phyloP scores from a whole-genome alignment of 2,113 vertebrate genomes.

The Tichodroma muraria region DNA sequence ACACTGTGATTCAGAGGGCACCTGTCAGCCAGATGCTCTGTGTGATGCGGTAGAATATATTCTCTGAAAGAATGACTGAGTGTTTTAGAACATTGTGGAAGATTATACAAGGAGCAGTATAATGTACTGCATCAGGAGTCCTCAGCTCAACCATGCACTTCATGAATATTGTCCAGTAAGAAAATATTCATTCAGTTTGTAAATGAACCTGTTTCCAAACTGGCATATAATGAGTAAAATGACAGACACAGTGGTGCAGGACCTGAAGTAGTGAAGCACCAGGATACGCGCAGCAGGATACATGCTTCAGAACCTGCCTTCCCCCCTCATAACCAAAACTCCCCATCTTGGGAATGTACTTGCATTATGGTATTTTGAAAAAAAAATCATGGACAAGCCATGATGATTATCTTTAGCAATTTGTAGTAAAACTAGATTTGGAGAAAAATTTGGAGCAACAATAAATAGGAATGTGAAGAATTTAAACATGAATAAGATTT shows the following conservation, averaged over 20 bases:
- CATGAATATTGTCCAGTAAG: neutral
- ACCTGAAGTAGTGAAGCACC: neutral
- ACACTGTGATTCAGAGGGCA: neutral
- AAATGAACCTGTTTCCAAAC: neutral
- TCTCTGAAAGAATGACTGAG: neutral
- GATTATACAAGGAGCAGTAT: neutral
- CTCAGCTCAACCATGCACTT: neutral
- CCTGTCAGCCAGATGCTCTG: neutral
- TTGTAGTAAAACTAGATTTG: neutral
- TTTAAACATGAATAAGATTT: neutral
- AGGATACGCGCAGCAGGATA: neutral
- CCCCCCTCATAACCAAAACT: neutral
- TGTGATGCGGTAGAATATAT: fast-evolving
- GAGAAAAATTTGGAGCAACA: neutral
- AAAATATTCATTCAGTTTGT: neutral
- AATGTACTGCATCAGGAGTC: neutral
- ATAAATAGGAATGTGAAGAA: neutral
- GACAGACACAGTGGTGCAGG: neutral
- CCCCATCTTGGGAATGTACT: neutral
- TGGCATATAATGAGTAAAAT: neutral
- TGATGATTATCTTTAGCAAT: neutral
- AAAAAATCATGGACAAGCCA: neutral
- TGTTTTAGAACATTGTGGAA: neutral
- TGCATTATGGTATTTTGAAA: neutral
- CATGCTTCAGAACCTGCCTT: neutral